Conservation (phyloP, 2,113 vertebrate genomes). For the Myiozetetes cayanensis region DNA sequence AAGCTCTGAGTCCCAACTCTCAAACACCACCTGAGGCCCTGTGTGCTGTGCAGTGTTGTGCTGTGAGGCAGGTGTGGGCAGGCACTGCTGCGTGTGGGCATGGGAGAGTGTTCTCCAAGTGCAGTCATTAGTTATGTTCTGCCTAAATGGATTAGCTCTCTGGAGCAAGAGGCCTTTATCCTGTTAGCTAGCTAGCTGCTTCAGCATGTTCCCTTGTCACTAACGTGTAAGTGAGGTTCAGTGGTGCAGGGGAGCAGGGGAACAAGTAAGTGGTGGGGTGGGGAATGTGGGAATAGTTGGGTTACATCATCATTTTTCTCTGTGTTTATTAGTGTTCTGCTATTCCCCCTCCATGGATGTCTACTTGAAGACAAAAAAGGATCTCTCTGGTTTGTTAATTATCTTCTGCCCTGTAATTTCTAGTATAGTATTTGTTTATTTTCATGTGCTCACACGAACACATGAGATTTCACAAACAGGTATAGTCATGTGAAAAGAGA, state of each 20-base stretch:
- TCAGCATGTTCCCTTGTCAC: neutral
- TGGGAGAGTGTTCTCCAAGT: neutral
- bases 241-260: neutral
- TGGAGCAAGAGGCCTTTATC: slow-evolving; percentile 8
- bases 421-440: neutral
- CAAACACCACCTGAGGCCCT: neutral
- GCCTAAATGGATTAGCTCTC: neutral
- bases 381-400: neutral
- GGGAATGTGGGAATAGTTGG: neutral
- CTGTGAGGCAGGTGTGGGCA: neutral
- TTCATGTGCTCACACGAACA: neutral
- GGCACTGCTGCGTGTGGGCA: neutral
- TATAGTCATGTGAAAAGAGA: neutral
- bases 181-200: neutral
- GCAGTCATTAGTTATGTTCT: neutral
- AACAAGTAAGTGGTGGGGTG: neutral
- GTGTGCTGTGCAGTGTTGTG: neutral
- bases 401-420: neutral
- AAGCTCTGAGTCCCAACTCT: neutral
- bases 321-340: neutral
- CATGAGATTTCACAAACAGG: neutral
- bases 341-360: neutral
- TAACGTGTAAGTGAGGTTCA: neutral
- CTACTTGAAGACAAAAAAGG: neutral
- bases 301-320: neutral